Evolutionary conservation across 2,113 vertebrate genomes (phyloP).

Genomic region (Ammospiza nelsoni): DNA sequence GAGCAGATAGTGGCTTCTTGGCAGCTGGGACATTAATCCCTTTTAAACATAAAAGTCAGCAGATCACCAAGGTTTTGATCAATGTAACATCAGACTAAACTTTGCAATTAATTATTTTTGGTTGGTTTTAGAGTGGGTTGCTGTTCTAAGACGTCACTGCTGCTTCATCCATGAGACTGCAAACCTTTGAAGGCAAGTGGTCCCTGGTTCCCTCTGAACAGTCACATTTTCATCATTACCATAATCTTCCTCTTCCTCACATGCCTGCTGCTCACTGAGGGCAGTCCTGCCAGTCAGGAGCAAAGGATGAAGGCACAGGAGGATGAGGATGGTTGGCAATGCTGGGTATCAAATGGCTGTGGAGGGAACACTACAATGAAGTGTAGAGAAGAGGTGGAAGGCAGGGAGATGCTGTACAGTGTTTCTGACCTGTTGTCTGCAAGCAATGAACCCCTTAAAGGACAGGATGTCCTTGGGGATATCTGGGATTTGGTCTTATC

Average conservation of each 20-base stretch:
- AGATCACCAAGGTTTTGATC: neutral
- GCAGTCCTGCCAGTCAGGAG: neutral
- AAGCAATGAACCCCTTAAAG: neutral
- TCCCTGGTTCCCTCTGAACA: neutral
- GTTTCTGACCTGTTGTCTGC: neutral
- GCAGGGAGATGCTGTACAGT: fast-evolving
- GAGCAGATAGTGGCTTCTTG: neutral
- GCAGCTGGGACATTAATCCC: neutral
- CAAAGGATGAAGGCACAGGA: neutral
- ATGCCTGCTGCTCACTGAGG: neutral
- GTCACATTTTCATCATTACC: neutral
- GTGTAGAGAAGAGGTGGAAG: neutral
- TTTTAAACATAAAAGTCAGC: neutral
- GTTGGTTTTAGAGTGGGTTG: neutral
- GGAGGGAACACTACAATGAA: neutral
- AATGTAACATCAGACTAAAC: neutral
- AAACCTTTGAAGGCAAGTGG: neutral
- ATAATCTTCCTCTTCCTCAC: neutral
- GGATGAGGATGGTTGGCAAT: neutral
- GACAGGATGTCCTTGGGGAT: neutral
- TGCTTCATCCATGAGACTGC: neutral
- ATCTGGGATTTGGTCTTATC: neutral
- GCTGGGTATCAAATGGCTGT: neutral
- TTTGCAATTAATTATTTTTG: neutral
- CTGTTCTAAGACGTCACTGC: neutral